These are phyloP conservation scores for Palythoa grandiflora DNA, from an alignment of 92 coral and sea anemone genomes.

Conservation along the genomic window DNA sequence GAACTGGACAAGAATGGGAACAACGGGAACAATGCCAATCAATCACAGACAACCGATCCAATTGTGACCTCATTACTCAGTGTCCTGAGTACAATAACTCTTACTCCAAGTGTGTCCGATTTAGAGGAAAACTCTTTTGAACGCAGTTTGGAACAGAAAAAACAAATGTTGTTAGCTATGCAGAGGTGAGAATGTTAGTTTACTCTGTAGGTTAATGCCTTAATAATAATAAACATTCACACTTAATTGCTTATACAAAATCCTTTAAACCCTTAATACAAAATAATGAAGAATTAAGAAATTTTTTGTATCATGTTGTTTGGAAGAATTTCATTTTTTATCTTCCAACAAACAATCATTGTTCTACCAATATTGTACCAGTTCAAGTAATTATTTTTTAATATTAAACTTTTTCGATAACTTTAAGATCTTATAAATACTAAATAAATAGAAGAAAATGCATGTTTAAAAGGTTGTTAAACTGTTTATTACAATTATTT, in stretches of 20 bases:
- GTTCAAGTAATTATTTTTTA: neutral
- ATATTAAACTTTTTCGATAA: neutral
- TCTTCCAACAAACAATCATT: too few species aligned
- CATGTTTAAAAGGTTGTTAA: too few species aligned
- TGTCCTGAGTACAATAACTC: conserved; percentile 76
- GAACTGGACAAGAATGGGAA: conserved; percentile 43
- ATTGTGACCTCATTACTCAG: conserved; percentile 77
- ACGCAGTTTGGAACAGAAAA: conserved; percentile 83
- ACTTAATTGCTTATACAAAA: too few species aligned
- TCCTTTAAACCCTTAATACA: too few species aligned
- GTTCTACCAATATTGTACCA: too few species aligned
- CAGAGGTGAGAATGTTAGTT: conserved; percentile 77
- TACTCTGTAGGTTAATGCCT: neutral
- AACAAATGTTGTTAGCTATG: conserved; percentile 85
- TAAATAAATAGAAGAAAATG: too few species aligned
- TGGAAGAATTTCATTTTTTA: too few species aligned
- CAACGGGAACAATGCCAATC: conserved; percentile 44
- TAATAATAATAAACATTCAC: neutral
- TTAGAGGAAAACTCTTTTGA: conserved; percentile 72
- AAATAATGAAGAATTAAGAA: too few species aligned
- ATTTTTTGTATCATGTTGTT: too few species aligned
- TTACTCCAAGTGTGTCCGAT: conserved; percentile 71
- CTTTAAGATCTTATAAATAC: too few species aligned
- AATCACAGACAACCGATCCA: conserved; percentile 7
- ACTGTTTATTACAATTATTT: too few species aligned